Evolutionary conservation across 2,797 vertebrate genomes (phyloP).

Genomic region (Chromis chromis): DNA sequence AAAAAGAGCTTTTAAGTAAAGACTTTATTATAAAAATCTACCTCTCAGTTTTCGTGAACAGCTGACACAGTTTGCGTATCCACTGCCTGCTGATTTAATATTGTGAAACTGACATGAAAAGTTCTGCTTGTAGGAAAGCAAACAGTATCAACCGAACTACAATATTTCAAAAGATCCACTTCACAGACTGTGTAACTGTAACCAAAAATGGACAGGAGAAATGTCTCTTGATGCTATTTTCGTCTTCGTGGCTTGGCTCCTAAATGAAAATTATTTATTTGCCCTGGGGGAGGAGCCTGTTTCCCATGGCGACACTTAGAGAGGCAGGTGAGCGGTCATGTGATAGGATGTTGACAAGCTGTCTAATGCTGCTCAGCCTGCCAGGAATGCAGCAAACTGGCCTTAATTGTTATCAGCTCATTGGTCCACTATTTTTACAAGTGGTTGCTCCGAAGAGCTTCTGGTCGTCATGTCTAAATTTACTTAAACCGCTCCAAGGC

Average conservation of each 20-base stretch:
- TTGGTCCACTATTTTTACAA: slow-evolving; percentile 56
- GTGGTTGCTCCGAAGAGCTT: slow-evolving; percentile 32
- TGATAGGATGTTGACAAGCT: slow-evolving; percentile 48
- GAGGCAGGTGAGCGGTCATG: slow-evolving; percentile 62
- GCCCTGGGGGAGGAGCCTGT: slow-evolving; percentile 12
- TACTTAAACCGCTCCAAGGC: slow-evolving; percentile 44
- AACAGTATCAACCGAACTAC: no score
- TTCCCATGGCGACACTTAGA: slow-evolving; percentile 51
- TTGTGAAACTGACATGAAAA: no score
- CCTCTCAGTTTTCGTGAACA: no score
- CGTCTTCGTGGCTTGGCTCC: background rate
- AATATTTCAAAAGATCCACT: background rate
- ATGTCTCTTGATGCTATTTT: slow-evolving; percentile 28
- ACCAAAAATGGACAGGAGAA: slow-evolving; percentile 5
- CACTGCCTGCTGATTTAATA: background rate
- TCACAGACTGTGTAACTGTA: background rate
- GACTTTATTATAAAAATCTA: no score
- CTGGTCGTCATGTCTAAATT: slow-evolving; percentile 44
- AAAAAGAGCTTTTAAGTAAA: no score
- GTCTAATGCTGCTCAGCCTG: slow-evolving; percentile 25
- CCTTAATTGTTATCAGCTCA: slow-evolving; percentile 59
- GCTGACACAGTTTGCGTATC: background rate
- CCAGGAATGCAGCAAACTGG: slow-evolving; percentile 32
- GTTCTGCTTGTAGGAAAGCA: no score
- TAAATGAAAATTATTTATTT: slow-evolving; percentile 24